Conservation (phyloP, 1,140 invertebrate species). For the Platorchestia sp. region DNA sequence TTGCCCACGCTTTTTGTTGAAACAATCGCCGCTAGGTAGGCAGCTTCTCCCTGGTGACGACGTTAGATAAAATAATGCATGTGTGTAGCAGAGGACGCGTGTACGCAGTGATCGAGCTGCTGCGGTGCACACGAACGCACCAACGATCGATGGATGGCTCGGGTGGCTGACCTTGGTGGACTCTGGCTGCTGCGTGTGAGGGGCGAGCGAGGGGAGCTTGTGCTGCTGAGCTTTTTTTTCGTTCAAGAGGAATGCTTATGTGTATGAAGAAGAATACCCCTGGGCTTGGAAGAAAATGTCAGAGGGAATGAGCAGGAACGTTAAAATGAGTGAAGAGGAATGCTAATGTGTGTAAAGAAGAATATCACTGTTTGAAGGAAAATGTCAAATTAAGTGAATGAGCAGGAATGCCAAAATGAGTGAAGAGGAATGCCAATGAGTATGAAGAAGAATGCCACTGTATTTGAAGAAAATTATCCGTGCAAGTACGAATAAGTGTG, state of each 20-base stretch:
- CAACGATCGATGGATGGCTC: not conserved
- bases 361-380: too few species aligned
- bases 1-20: not conserved
- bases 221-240: not conserved
- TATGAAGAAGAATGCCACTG: too few species aligned
- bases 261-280: not conserved
- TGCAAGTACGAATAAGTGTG: too few species aligned
- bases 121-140: constrained; percentile 1
- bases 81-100: not conserved
- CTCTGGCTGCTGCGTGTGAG: not conserved
- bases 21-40: not conserved
- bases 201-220: not conserved
- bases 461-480: too few species aligned
- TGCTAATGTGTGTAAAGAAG: too few species aligned
- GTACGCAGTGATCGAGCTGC: not conserved
- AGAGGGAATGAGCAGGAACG: too few species aligned
- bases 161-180: constrained; percentile 8
- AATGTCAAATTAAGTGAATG: too few species aligned
- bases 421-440: too few species aligned
- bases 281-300: too few species aligned
- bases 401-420: too few species aligned
- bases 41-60: not conserved
- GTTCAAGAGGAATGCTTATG: not conserved
- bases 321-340: too few species aligned
- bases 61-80: not conserved